Evolutionary conservation across 1,140 invertebrate species (phyloP), one percentile per base, ranked within the genome.

Genomic region (Pseudoatta argentina): DNA sequence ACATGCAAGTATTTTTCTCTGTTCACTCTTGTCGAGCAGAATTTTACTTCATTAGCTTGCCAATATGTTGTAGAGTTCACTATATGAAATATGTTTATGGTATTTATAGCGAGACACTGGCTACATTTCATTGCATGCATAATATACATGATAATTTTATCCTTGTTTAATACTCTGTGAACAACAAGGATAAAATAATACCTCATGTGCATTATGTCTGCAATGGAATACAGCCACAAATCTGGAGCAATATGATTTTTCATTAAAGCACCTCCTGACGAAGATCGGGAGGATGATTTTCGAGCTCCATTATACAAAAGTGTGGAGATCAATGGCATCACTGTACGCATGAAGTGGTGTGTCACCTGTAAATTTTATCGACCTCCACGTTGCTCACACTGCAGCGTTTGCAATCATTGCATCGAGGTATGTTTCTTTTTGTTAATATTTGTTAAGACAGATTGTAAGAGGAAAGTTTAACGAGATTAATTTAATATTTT

Each of bases 341-440:
- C 98, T 21, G 98, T 99, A 59, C 97, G 99, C 86, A 99, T 99
- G 99, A 99, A 99, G 96, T 99, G 99, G 99, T 99, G 99, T 95
- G 97, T 98, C 81, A 99, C 99, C 2, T 99, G 99, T 96, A 99
- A 99, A 96, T 99, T 99, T 96, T 99, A 99, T 95, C 96, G 99
- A 92, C 99, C 99, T 93, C 99, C 99, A 81, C 96, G 99, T 94
- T 99, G 99, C 96, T 99, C 98, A 72, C 99, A 99, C 96, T 99
- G 99, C 95, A 99, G 98, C 92, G 99, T 99, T 73, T 99, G 99
- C 96, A 99, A 99, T 96, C 98, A 98, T 93, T 99, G 99, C 95
- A 99, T 99, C 94, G 99, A 99, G 97, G 98, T 99, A 95, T 96
- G 57, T 78, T 63, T 59, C 4, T 67, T 44, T 57, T 63, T 44